phyloP scores from a whole-genome alignment of 2,797 vertebrate species.

The Sebastes vulpes region DNA sequence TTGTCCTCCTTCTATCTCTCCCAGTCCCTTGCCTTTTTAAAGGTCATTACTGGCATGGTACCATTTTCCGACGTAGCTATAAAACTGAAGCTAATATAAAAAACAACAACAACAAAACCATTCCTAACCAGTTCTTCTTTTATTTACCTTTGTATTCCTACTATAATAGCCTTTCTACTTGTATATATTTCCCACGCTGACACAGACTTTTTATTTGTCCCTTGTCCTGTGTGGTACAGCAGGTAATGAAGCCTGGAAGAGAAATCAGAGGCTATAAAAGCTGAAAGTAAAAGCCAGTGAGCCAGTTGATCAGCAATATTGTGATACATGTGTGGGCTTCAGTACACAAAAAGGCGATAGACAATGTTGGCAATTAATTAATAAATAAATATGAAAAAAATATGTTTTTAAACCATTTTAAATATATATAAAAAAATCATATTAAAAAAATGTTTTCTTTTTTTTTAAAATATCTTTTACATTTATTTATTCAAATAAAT shows the following conservation, averaged over 20 bases:
- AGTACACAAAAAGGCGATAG: no score
- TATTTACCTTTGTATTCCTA: background rate
- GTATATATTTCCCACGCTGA: conserved; percentile 9
- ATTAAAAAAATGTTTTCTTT: no score
- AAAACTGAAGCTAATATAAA: background rate
- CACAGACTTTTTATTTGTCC: background rate
- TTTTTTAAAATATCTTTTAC: no score
- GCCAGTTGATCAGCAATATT: no score
- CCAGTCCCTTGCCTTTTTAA: background rate
- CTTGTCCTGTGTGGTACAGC: background rate
- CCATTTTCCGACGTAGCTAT: background rate
- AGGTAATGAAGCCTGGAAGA: background rate
- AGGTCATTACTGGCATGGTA: background rate
- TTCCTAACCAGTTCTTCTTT: background rate
- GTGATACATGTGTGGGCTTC: no score
- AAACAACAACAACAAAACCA: background rate
- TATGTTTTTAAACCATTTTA: no score
- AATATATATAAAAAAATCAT: no score
- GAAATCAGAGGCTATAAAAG: background rate
- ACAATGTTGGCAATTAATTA: no score
- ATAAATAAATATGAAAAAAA: no score
- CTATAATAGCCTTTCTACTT: background rate
- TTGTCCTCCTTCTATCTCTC: background rate
- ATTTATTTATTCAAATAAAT: background rate
- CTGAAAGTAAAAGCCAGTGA: no score